Evolutionary conservation across 2,797 vertebrate genomes (phyloP), one percentile per base, ranked within the genome.

Genomic region (Ptychadena robeensis): DNA sequence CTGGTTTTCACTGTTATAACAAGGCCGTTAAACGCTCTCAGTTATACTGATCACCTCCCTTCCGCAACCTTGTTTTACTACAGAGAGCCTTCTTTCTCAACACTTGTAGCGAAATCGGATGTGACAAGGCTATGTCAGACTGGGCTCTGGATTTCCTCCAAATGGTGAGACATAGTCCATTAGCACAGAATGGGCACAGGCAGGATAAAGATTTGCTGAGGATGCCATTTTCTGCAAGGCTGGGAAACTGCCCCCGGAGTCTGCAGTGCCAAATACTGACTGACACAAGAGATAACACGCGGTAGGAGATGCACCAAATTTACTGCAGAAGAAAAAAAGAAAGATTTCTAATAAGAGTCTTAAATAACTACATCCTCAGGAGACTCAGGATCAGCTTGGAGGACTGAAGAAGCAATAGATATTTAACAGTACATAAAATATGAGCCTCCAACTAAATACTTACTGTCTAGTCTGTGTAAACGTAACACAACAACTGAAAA

Each of bases 141-240:
- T 76, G 38, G 81, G 66, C 81, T 77, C 81, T 82, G 81, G 81
- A 77, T 25, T 27, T 25, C 67, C 66, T 82, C 81, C 81, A 82
- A 82, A 75, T 53, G 68, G 81, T 82, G 73, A 82, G 81, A 82
- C 73, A 82, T 48, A 76, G 81, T 77, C 81, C 81, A 82, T 82
- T 82, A 82, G 80, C 65, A 73, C 65, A 34, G 35, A 82, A 77
- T 57, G 73, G 81, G 66, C 66, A 82, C 81, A 73, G 63, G 68
- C 81, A 82, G 81, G 81, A 77, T 75, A 82, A 64, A 71, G 81
- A 82, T 77, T 82, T 82, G 81, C 81, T 77, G 81, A 82, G 73
- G 53, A 66, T 40, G 73, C 63, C 73, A 77, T 57, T 82, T 82
- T 82, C 37, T 71, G 66, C 73, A 77, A 71, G 69, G 73, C 67